phyloP scores from a whole-genome alignment of 2,113 vertebrate genomes.

The Oceanites oceanicus region DNA sequence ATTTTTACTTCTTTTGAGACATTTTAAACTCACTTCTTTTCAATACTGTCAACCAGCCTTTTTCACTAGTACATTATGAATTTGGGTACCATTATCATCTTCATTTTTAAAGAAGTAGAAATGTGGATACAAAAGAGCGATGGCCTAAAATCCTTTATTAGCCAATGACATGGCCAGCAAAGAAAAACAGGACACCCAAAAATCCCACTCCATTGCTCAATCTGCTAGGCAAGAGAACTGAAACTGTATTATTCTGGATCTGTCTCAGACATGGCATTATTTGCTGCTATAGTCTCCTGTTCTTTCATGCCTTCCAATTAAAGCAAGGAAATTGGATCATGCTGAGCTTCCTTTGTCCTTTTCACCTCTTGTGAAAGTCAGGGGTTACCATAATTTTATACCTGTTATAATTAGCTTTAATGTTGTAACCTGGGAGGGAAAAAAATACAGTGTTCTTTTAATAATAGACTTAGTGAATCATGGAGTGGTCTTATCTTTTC shows the following conservation, averaged over 20 bases:
- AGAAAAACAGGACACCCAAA: background rate
- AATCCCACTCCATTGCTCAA: background rate
- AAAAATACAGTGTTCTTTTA: background rate
- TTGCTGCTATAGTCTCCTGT: background rate
- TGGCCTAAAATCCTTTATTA: background rate
- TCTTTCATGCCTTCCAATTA: background rate
- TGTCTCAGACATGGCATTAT: background rate
- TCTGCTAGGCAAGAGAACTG: background rate
- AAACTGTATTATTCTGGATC: background rate
- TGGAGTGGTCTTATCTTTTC: background rate
- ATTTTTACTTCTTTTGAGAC: conserved; percentile 37
- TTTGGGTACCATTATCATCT: background rate
- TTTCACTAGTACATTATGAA: background rate
- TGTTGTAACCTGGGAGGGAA: background rate
- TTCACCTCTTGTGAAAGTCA: background rate
- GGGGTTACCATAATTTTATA: background rate
- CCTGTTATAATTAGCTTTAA: background rate
- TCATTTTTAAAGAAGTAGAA: background rate
- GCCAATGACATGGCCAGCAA: background rate
- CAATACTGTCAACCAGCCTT: background rate
- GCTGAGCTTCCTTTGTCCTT: background rate
- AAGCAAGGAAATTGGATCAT: background rate
- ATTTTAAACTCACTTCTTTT: background rate
- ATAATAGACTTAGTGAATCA: background rate
- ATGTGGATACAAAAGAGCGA: background rate